Evolutionary conservation across 1,140 invertebrate species (phyloP).

Genomic region (Pinna nobilis): DNA sequence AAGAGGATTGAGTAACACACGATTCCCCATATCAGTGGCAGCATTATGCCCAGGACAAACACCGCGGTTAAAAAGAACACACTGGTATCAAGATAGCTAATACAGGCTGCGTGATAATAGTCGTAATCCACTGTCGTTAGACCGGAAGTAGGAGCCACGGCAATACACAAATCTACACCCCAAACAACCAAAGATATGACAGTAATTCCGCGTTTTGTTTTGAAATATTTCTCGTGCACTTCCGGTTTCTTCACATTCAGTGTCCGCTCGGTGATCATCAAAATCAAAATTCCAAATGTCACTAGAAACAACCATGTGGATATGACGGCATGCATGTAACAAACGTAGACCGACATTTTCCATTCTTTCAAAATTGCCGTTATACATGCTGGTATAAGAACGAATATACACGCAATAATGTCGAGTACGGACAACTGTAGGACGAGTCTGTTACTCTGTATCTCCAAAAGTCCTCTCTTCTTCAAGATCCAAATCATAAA

Average conservation of each 20-base stretch:
- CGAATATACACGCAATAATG: constrained; percentile 9
- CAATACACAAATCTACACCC: constrained; percentile 18
- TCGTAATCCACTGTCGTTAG: constrained; percentile 16
- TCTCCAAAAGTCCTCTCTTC: not conserved
- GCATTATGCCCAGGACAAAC: not conserved
- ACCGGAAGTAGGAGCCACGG: constrained; percentile 4
- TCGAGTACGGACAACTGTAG: constrained; percentile 24
- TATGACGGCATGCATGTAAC: constrained; percentile 21
- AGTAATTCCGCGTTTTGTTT: constrained; percentile 1
- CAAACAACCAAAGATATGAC: constrained; percentile 3
- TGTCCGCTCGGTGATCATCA: not conserved
- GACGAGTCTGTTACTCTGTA: not conserved
- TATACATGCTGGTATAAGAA: constrained; percentile 19
- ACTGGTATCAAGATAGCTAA: not conserved
- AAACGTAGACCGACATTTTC: constrained; percentile 7
- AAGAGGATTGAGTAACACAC: constrained; percentile 6
- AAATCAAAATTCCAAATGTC: constrained; percentile 1
- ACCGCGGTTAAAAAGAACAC: not conserved
- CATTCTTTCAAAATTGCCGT: constrained; percentile 15
- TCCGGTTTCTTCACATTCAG: not conserved
- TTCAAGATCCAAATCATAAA: constrained; percentile 10
- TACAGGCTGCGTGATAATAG: constrained; percentile 25
- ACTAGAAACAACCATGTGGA: constrained; percentile 10
- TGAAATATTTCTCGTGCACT: not conserved
- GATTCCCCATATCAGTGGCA: not conserved